These are phyloP conservation scores for Hedya salicella DNA, from an alignment of 2,888 invertebrate genomes.

Conservation along the genomic window DNA sequence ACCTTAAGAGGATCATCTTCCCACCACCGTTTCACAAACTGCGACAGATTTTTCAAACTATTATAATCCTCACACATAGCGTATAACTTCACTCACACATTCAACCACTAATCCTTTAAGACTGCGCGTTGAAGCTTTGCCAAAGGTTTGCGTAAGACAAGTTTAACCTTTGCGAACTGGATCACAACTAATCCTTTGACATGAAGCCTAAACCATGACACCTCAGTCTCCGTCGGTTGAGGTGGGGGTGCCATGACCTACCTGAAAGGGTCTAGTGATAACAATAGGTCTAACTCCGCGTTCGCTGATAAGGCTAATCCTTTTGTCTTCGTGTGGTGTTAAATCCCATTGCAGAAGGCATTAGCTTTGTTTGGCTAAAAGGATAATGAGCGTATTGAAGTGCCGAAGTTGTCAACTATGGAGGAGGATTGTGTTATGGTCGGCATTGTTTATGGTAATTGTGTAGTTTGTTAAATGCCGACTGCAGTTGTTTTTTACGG, in stretches of 20 bases:
- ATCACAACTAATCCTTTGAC: slow-evolving; percentile 63
- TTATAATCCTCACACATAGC: slow-evolving; percentile 59
- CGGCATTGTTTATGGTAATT: slow-evolving; percentile 6
- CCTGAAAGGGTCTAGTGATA: slow-evolving; percentile 21
- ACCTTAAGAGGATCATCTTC: slow-evolving; percentile 70
- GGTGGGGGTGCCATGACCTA: slow-evolving; percentile 54
- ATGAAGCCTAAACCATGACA: slow-evolving; percentile 54
- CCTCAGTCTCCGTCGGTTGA: slow-evolving; percentile 49
- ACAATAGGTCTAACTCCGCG: neutral
- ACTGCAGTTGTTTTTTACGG: slow-evolving; percentile 3
- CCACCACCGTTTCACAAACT: slow-evolving; percentile 76
- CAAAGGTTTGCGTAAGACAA: slow-evolving; percentile 15
- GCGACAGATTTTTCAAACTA: slow-evolving; percentile 63
- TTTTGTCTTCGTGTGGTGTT: slow-evolving; percentile 30
- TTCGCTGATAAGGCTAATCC: slow-evolving; percentile 26
- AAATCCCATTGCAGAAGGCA: slow-evolving; percentile 25
- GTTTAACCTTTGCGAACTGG: slow-evolving; percentile 41
- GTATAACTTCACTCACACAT: slow-evolving; percentile 7
- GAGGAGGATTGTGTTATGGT: neutral
- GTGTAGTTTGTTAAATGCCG: slow-evolving; percentile 17
- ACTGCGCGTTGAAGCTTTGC: neutral
- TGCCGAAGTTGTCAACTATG: slow-evolving; percentile 28
- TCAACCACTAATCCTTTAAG: slow-evolving; percentile 1
- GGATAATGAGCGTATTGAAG: slow-evolving; percentile 20
- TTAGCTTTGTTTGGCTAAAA: slow-evolving; percentile 26